Evolutionary conservation across 2,888 invertebrate species (phyloP).

Genomic region (Esperia sulphurella): DNA sequence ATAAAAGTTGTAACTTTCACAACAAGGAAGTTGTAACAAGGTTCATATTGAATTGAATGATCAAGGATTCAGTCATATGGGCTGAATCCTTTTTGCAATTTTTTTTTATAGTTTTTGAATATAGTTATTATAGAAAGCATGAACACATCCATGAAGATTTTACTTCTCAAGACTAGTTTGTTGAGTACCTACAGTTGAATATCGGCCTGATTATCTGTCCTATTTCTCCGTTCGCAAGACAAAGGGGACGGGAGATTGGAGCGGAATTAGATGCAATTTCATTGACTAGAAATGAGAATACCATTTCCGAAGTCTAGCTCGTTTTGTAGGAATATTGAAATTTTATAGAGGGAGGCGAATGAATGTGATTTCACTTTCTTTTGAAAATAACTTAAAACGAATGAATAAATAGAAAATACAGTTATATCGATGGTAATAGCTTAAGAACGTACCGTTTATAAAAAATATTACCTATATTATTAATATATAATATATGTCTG

Average conservation of each 20-base stretch:
- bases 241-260: slow-evolving; percentile 39
- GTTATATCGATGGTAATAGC: no score
- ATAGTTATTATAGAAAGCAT: no score
- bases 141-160: neutral
- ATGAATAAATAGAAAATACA: no score
- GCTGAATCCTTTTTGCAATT: no score
- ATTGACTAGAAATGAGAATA: slow-evolving; percentile 54
- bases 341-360: slow-evolving; percentile 31
- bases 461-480: no score
- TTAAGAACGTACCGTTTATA: no score
- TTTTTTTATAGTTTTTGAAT: no score
- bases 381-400: neutral
- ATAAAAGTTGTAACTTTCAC: no score
- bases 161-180: neutral
- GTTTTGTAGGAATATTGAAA: slow-evolving; percentile 46
- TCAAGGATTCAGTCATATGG: no score
- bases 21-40: no score
- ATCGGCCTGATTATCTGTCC: slow-evolving; percentile 30
- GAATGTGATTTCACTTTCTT: neutral
- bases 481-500: no score
- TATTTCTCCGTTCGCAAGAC: slow-evolving; percentile 24
- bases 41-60: no score
- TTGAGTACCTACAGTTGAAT: slow-evolving; percentile 27
- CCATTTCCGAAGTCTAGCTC: slow-evolving; percentile 34
- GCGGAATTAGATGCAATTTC: slow-evolving; percentile 62